Evolutionary conservation across 1,140 invertebrate genomes (phyloP).

Genomic region (Brachionus paranguensis): DNA sequence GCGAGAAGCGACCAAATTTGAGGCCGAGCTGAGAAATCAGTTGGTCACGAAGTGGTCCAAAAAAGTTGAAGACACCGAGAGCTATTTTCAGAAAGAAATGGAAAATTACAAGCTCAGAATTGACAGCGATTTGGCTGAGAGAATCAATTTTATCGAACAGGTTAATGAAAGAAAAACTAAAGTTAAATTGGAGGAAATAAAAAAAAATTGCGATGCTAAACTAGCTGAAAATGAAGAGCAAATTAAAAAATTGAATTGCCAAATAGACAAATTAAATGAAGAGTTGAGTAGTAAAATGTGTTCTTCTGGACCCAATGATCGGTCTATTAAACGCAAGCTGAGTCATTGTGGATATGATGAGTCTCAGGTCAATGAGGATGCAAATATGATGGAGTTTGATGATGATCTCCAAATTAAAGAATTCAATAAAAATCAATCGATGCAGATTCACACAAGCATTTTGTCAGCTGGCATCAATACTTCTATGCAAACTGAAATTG

Average conservation of each 20-base stretch:
- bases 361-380: neutral
- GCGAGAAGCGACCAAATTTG: neutral
- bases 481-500: neutral
- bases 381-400: slow-evolving; percentile 18
- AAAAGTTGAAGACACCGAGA: slow-evolving; percentile 12
- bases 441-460: slow-evolving; percentile 12
- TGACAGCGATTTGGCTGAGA: neutral
- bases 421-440: neutral
- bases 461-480: neutral
- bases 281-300: neutral
- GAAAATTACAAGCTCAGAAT: neutral
- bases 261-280: neutral
- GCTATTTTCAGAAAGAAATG: slow-evolving; percentile 28
- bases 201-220: neutral
- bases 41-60: slow-evolving; percentile 18
- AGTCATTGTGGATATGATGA: neutral
- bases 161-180: neutral
- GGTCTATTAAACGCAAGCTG: slow-evolving; percentile 3
- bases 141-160: neutral
- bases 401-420: neutral
- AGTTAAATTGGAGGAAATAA: neutral
- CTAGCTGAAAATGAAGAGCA: neutral
- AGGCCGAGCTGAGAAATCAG: neutral
- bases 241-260: neutral
- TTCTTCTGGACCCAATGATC: neutral